Conservation (phyloP, 2,797 vertebrate species). For the Masticophis lateralis region DNA sequence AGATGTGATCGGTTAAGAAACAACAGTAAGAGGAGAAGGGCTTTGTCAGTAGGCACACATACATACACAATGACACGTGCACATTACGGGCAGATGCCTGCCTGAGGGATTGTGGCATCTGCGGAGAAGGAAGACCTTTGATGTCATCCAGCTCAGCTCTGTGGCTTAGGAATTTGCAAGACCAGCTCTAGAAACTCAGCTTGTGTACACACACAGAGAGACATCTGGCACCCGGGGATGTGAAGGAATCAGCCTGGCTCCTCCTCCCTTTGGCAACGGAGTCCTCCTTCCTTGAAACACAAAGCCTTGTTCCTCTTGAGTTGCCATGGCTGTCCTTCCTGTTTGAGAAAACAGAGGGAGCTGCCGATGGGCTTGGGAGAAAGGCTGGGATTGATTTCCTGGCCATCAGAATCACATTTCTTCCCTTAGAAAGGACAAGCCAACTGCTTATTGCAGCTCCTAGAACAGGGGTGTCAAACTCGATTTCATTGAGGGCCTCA, state of each 20-base stretch:
- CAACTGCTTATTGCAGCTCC: background rate
- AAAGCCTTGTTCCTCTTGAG: background rate
- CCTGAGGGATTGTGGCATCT: background rate
- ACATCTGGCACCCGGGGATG: background rate
- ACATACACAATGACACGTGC: background rate
- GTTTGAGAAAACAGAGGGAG: background rate
- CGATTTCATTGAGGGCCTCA: too few relatives aligned
- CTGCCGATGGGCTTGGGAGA: background rate
- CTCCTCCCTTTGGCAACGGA: constrained; percentile 25
- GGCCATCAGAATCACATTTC: background rate
- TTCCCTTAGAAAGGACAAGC: too few relatives aligned
- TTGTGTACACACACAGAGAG: background rate
- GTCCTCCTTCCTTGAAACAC: background rate
- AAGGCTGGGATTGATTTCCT: background rate
- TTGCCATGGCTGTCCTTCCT: constrained; percentile 45
- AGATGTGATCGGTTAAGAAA: background rate
- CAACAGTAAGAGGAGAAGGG: background rate
- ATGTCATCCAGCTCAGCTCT: background rate
- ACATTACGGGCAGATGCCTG: background rate
- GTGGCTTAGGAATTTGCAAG: background rate
- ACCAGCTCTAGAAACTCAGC: background rate
- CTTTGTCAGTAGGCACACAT: background rate
- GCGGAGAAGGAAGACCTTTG: background rate
- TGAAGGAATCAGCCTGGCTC: constrained; percentile 2
- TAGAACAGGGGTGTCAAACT: too few relatives aligned